Base-by-base conservation (phyloP, 2,888 invertebrate species). In the Sylvicola cinctus region DNA sequence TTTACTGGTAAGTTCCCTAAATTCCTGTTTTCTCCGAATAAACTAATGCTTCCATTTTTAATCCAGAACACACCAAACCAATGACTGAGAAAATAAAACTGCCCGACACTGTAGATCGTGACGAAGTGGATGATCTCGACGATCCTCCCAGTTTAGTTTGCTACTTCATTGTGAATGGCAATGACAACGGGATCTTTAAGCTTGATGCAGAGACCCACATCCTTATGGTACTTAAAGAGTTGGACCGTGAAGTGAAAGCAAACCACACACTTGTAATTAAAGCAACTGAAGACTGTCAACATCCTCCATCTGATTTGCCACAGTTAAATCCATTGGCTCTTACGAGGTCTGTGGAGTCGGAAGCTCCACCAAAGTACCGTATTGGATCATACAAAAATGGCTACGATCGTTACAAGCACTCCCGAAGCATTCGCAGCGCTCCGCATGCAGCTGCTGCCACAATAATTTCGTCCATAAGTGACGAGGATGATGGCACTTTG, bases 151-250 rank as follows among this genome's bases (percentile, higher is more conserved):
- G 78, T 32, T 76, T 79, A 39, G 83, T 90, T n/a, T 95, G 91
- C 49, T 93, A 88, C 52, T 91, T 75, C 49, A 80, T 93, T 33
- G 70, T 88, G n/a, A 72, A 71, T 5, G 88, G 88, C 11, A 83
- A 88, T 49, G 74, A 74, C 14, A 67, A 70, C 13, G 66, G 66
- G 7, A 58, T 68, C 36, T 90, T 90, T 49, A 60, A 63, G 32
- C 51, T 90, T 15, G 73, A 85, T 46, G 68, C 70, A 14, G 65
- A 70, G 40, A 69, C 72, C 5, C 87, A 88, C 51, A 73, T 56
- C 11, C 40, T 58, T 7, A 49, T 45, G 1, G 45, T 49, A 2
- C 44, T 45, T 1, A 67, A 66, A 45, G 70, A 70, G 34, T 51
- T 88, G 32, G 85, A 90, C 49, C 65, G 88, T 23, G 90, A 90